Evolutionary conservation across 2,113 vertebrate species (phyloP).

Genomic region (Fregata magnificens): DNA sequence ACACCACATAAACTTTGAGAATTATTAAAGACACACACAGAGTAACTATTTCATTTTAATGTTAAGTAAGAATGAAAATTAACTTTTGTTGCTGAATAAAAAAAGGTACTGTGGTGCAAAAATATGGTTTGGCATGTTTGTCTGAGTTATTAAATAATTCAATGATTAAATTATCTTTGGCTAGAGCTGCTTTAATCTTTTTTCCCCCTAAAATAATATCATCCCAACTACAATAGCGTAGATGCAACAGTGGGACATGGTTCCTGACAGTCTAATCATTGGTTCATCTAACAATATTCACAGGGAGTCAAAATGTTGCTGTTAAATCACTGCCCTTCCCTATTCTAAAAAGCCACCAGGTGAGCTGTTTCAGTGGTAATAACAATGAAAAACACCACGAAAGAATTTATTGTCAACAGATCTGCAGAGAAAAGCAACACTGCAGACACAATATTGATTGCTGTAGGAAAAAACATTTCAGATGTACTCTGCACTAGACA

Average conservation of each 20-base stretch:
- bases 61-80: background rate
- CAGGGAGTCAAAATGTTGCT: background rate
- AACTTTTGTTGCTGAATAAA: background rate
- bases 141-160: background rate
- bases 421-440: background rate
- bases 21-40: background rate
- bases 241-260: background rate
- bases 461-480: background rate
- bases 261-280: background rate
- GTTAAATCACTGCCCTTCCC: background rate
- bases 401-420: background rate
- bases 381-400: background rate
- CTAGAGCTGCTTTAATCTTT: background rate
- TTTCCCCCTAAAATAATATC: background rate
- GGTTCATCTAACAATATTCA: background rate
- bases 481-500: background rate
- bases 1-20: background rate
- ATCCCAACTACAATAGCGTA: background rate
- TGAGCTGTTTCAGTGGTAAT: background rate
- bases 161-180: background rate
- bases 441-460: background rate
- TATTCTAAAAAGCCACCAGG: background rate
- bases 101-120: background rate
- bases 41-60: background rate
- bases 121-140: background rate